These are phyloP conservation scores for Zonitis immaculata DNA, from an alignment of 2,888 invertebrate species.

Conservation along the genomic window DNA sequence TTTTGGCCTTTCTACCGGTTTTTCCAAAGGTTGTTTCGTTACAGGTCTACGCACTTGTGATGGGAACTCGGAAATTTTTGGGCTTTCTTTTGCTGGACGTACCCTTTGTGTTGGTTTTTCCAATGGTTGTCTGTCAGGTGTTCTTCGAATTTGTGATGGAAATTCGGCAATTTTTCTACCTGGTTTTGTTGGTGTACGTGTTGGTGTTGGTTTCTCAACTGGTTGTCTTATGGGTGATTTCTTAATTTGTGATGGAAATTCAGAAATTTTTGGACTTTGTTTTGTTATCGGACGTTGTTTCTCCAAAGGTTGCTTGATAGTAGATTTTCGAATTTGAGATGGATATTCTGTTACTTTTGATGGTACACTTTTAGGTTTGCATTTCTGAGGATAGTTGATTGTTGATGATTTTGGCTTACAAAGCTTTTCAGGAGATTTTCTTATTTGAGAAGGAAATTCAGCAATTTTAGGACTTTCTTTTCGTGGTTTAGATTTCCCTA, in stretches of 20 bases:
- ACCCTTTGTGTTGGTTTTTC: conserved; percentile 24
- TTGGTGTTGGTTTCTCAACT: conserved; percentile 22
- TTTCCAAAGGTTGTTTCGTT: conserved; percentile 15
- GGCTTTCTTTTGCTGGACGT: conserved; percentile 14
- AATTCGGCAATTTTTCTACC: conserved; percentile 25
- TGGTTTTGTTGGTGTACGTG: conserved; percentile 16
- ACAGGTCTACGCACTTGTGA: conserved; percentile 24
- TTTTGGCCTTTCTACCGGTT: conserved; percentile 10
- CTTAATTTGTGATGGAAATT: conserved; percentile 31
- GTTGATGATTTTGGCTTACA: no score
- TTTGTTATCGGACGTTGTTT: conserved; percentile 14
- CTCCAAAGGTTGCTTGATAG: conserved; percentile 24
- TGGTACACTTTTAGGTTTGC: no score
- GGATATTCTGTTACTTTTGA: background rate
- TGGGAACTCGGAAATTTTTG: conserved; percentile 23
- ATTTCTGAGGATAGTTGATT: conserved; percentile 21
- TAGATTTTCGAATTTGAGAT: conserved; percentile 18
- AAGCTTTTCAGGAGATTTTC: conserved; percentile 24
- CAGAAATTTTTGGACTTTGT: conserved; percentile 12
- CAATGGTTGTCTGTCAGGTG: conserved; percentile 21
- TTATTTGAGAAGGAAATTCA: conserved; percentile 26
- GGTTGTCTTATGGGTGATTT: conserved; percentile 29
- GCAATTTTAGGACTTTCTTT: conserved; percentile 15
- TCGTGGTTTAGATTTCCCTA: conserved; percentile 19
- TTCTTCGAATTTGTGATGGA: conserved; percentile 27